Evolutionary conservation across 2,888 invertebrate genomes (phyloP), one percentile per base, ranked within the genome.

Genomic region (Nemurella pictetii): DNA sequence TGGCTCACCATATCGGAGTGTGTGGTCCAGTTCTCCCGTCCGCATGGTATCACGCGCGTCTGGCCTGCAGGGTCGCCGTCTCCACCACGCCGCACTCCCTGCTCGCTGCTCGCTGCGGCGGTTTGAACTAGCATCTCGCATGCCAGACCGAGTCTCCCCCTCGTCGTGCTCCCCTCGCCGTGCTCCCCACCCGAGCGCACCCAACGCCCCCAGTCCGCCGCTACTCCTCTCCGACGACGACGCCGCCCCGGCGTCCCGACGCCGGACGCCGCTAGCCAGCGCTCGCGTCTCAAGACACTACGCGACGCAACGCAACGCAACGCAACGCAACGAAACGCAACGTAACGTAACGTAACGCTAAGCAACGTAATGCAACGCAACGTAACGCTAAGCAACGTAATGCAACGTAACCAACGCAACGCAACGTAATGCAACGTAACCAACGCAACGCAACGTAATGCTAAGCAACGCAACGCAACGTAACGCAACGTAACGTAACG

Each of bases 61-160:
- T 20, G n/a, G 32, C 35, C 25, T 25, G 36, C n/a, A 25, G 26
- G n/a, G 35, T 26, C 32, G 36, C n/a, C 36, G 26, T n/a, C 80
- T 26, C 32, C 80, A 36, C 80, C 32, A 30, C 26, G 7, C 80
- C n/a, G 32, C 80, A 2, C n/a, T n/a, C n/a, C n/a, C n/a, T n/a
- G n/a, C n/a, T n/a, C n/a, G n/a, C n/a, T 20, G 36, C 36, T 30
- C 30, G 35, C 80, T 81, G 80, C 80, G 80, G 80, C 80, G 80
- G 27, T 35, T 35, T 81, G 30, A 35, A 81, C 80, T 81, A 81
- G n/a, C 80, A 55, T 35, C 55, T 20, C 15, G 55, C 55, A 55
- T 5, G 20, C 36, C 75, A 75, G 26, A 32, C 30, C 80, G 35
- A 7, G 35, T 26, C 78, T 35, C 36, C 20, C 27, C 7, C 28